Evolutionary conservation across 2,113 vertebrate species (phyloP).

Genomic region (Sebastes fasciatus): DNA sequence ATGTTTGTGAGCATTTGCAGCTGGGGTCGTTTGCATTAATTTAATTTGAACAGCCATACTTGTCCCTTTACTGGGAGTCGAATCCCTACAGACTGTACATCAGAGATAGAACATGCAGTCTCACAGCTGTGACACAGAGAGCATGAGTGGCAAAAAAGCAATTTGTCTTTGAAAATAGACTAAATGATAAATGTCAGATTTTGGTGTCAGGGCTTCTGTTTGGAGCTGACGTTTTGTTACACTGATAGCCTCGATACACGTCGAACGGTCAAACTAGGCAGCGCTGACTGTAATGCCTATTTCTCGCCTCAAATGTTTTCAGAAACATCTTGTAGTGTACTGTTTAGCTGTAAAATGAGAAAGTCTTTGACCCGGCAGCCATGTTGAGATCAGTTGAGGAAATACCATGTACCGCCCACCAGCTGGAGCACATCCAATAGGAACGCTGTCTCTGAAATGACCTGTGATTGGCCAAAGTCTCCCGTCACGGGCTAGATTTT

Average conservation of each 20-base stretch:
- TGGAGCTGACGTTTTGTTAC: not conserved
- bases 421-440: too few relatives aligned
- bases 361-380: too few relatives aligned
- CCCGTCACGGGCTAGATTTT: too few relatives aligned
- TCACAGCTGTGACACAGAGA: slow-evolving; percentile 44
- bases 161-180: slow-evolving; percentile 1
- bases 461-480: too few relatives aligned
- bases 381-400: too few relatives aligned
- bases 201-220: not conserved
- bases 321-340: too few relatives aligned
- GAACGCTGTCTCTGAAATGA: too few relatives aligned
- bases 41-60: slow-evolving; percentile 37
- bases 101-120: slow-evolving; percentile 12
- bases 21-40: slow-evolving; percentile 51
- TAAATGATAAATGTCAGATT: not conserved
- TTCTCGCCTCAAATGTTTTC: too few relatives aligned
- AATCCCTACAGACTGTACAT: slow-evolving; percentile 30
- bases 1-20: slow-evolving; percentile 34
- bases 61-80: slow-evolving; percentile 11
- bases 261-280: too few relatives aligned
- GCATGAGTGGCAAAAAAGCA: not conserved
- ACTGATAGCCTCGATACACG: not conserved
- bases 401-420: too few relatives aligned
- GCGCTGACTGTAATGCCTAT: too few relatives aligned
- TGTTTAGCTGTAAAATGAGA: too few relatives aligned